phyloP scores from a whole-genome alignment of 2,888 invertebrate species.

The Platerodrilus igneus region DNA sequence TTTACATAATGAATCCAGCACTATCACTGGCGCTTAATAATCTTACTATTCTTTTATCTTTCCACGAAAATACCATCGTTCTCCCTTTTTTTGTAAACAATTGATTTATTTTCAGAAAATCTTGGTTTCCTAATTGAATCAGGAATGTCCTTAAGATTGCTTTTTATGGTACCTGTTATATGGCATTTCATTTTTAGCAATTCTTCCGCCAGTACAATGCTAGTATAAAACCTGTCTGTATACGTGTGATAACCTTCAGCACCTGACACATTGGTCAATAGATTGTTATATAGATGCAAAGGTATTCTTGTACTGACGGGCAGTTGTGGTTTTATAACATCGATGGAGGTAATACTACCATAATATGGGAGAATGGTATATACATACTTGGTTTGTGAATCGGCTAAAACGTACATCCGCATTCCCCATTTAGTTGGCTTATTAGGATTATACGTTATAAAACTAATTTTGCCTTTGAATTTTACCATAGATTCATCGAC shows the following conservation, averaged over 20 bases:
- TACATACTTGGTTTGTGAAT: conserved; percentile 13
- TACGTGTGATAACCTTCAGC: conserved; percentile 23
- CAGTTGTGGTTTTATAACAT: conserved; percentile 16
- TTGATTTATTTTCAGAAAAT: too few relatives aligned
- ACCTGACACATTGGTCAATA: conserved; percentile 16
- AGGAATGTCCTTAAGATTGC: conserved; percentile 26
- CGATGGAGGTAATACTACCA: conserved; percentile 17
- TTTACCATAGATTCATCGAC: too few relatives aligned
- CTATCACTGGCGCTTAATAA: conserved; percentile 23
- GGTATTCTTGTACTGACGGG: conserved; percentile 21
- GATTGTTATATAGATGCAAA: conserved; percentile 18
- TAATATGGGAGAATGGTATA: conserved; percentile 21
- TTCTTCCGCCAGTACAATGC: conserved; percentile 23
- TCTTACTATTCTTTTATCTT: conserved; percentile 26
- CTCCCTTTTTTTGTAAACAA: too few relatives aligned
- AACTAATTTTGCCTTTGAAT: too few relatives aligned
- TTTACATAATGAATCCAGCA: too few relatives aligned
- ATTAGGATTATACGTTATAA: conserved; percentile 22
- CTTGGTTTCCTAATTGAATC: conserved; percentile 22
- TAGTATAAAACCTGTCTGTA: conserved; percentile 27
- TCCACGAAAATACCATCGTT: conserved; percentile 22
- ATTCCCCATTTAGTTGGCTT: conserved; percentile 23
- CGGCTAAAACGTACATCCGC: conserved; percentile 14
- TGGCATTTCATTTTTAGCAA: conserved; percentile 24
- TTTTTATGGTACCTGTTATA: conserved; percentile 26